Evolutionary conservation across 2,113 vertebrate species (phyloP).

Genomic region (Antigone vipio): DNA sequence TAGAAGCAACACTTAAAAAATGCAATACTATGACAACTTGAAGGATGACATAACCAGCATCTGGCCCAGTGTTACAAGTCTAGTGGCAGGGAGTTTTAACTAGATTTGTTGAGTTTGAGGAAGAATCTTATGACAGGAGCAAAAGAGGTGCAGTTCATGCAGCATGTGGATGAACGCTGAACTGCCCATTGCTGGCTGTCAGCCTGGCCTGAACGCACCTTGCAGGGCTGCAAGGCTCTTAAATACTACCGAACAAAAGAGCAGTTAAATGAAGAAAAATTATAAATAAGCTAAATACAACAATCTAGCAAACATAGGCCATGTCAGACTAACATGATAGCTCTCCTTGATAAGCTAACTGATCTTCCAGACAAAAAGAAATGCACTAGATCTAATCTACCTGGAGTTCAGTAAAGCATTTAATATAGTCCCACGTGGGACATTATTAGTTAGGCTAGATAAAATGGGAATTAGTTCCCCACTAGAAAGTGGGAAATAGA

Average conservation of each 20-base stretch:
- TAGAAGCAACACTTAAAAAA: not conserved
- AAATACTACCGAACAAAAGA: not conserved
- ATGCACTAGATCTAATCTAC: constrained; percentile 8
- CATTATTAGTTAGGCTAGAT: constrained; percentile 17
- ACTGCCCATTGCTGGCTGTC: not conserved
- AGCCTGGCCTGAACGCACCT: not conserved
- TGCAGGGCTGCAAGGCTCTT: not conserved
- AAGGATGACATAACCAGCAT: not conserved
- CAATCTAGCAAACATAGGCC: not conserved
- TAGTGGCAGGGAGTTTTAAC: not conserved
- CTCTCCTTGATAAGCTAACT: not conserved
- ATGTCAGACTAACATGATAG: not conserved
- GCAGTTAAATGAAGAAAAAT: not conserved
- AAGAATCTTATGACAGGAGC: not conserved
- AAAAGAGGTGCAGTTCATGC: not conserved
- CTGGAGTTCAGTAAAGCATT: constrained; percentile 21
- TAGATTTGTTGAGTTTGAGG: not conserved
- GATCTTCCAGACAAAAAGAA: constrained; percentile 15
- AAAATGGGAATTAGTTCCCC: not conserved
- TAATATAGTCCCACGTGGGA: constrained; percentile 16
- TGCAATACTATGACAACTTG: not conserved
- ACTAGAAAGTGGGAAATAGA: not conserved
- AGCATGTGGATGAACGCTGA: not conserved
- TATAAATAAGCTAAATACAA: not conserved
- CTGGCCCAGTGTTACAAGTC: not conserved